These are phyloP conservation scores for Melanotaenia nigrans DNA, from an alignment of 2,797 vertebrate genomes.

Conservation along the genomic window DNA sequence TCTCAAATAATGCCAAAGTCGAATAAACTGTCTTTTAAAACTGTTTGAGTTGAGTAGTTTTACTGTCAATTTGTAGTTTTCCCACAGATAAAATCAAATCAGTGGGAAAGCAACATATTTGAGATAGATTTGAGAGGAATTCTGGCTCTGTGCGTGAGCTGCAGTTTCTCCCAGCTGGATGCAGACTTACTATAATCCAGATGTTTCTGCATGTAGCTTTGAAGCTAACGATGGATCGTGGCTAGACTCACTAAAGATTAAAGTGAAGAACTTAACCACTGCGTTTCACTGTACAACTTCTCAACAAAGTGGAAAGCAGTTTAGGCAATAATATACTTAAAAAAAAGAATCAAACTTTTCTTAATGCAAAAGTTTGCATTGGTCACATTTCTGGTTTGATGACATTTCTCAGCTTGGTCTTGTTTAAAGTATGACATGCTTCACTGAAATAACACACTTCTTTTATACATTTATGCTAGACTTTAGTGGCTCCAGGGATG, in stretches of 20 bases:
- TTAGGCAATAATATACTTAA: not conserved
- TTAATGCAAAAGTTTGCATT: not conserved
- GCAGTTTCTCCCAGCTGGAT: constrained; percentile 20
- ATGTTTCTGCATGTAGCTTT: constrained; percentile 6
- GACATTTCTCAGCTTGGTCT: constrained; percentile 11
- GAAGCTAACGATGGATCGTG: constrained; percentile 3
- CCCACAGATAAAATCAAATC: constrained; percentile 5
- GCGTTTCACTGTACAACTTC: not conserved
- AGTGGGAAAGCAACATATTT: constrained; percentile 1
- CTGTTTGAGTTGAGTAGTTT: not conserved
- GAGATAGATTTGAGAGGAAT: constrained; percentile 12
- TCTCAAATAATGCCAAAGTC: not conserved
- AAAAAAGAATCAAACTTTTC: not conserved
- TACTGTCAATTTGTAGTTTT: not conserved
- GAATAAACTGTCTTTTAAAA: constrained; percentile 1
- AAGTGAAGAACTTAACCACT: not conserved
- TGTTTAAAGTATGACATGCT: constrained; percentile 27
- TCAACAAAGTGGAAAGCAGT: not conserved
- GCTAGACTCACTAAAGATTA: constrained; percentile 1
- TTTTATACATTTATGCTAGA: constrained; percentile 25
- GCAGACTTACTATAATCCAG: constrained; percentile 7
- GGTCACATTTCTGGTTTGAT: not conserved
- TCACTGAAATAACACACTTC: constrained; percentile 36
- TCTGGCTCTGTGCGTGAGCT: constrained; percentile 14
- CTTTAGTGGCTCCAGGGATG: constrained; percentile 45